Evolutionary conservation across 2,113 vertebrate genomes (phyloP).

Genomic region (Heterotilapia buettikoferi): DNA sequence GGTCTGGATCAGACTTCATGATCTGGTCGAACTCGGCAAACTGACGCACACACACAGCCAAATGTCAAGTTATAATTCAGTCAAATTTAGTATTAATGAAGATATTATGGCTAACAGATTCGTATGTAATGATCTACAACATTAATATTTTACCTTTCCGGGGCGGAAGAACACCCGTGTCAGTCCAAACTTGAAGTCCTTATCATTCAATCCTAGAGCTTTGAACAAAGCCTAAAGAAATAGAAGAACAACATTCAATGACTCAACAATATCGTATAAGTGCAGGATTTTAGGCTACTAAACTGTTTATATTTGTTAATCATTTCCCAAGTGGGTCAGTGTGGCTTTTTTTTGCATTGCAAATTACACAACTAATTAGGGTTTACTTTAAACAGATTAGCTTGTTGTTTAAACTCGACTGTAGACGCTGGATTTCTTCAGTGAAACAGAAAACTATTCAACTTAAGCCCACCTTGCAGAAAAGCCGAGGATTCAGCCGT

Average conservation of each 20-base stretch:
- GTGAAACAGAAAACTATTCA: background rate
- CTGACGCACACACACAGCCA: slow-evolving; percentile 57
- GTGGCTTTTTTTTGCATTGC: background rate
- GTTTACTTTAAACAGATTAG: background rate
- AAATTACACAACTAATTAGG: background rate
- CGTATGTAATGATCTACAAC: background rate
- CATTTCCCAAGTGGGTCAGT: background rate
- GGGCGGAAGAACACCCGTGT: slow-evolving; percentile 98
- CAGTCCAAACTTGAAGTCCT: slow-evolving; percentile 96
- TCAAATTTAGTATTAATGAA: background rate
- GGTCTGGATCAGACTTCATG: slow-evolving; percentile 98
- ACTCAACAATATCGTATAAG: background rate
- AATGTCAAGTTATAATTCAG: background rate
- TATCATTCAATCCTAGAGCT: slow-evolving; percentile 92
- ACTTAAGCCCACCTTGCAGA: slow-evolving; percentile 84
- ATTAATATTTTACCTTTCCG: slow-evolving; percentile 82
- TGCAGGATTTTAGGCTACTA: background rate
- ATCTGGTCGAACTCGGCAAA: slow-evolving; percentile 99
- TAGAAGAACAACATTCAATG: background rate
- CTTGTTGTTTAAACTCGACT: background rate
- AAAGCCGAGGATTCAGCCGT: slow-evolving; percentile 91
- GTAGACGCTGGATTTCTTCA: background rate
- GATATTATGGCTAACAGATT: background rate
- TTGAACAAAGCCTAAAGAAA: slow-evolving; percentile 89
- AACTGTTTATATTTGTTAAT: background rate